Evolutionary conservation across 2,888 invertebrate species (phyloP).

Genomic region (Ariolimax columbianus): DNA sequence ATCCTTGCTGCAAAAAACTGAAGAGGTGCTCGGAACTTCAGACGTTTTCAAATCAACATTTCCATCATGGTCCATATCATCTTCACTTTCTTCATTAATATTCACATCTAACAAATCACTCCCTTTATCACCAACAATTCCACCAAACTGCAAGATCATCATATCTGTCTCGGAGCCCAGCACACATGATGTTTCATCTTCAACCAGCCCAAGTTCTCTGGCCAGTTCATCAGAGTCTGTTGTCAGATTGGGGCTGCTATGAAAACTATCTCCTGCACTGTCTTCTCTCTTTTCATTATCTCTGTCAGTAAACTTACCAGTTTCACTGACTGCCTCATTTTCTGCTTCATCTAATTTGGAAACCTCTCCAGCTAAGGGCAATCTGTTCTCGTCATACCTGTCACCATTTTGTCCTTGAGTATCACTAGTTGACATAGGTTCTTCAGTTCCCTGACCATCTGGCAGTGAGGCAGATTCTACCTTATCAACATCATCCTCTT

Average conservation of each 20-base stretch:
- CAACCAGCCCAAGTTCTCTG: conserved; percentile 23
- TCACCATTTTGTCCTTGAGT: not conserved
- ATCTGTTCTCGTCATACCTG: not conserved
- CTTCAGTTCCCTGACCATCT: not conserved
- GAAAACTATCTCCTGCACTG: not conserved
- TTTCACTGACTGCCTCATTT: not conserved
- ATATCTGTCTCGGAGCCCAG: conserved; percentile 34
- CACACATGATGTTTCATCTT: conserved; percentile 21
- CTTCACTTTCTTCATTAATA: not conserved
- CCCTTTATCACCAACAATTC: not conserved
- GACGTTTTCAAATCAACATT: not conserved
- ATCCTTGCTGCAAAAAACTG: conserved; percentile 37
- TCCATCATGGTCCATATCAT: not conserved
- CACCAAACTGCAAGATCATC: conserved; percentile 51
- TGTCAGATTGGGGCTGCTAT: not conserved
- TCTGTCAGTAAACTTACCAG: not conserved
- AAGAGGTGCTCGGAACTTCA: not conserved
- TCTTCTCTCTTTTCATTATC: not conserved
- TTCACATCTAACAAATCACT: not conserved
- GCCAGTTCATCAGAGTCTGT: conserved; percentile 34
- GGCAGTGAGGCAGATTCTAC: not conserved
- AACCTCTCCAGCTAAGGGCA: not conserved
- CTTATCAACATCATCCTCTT: not conserved
- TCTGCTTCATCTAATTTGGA: not conserved
- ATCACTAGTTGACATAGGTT: not conserved